Evolutionary conservation across 2,888 invertebrate species (phyloP), one percentile per base, ranked within the genome.

Genomic region (Heliconius hortense): DNA sequence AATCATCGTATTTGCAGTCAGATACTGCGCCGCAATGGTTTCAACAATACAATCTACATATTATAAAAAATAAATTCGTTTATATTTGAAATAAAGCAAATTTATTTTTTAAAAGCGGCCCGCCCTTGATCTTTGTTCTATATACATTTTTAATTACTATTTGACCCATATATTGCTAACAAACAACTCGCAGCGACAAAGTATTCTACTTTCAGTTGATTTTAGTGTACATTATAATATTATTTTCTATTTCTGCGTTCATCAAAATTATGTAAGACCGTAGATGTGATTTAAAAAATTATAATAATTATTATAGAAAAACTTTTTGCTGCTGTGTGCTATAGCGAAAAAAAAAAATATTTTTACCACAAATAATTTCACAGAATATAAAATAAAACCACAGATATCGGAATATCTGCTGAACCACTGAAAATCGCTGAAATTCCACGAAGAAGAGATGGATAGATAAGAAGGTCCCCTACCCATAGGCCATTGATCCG

Each of bases 61-160:
- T 10, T 11, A 64, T 64, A 11, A 24, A 24, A n/a, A 24, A 64
- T 39, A 10, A 64, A 11, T 35, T 39, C 11, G 15, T n/a, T 64
- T 39, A 2, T 21, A 24, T 66, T 66, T 66, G 39, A 66, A 69
- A 56, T n/a, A 53, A 35, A 69, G 24, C 5, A 13, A 35, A 69
- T 31, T 31, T 53, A 56, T 56, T 24, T 69, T 53, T 69, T 35
- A 69, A 69, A 56, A 56, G 15, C 69, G 18, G 7, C 35, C 56
- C 69, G 69, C 28, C 56, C 53, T 69, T 69, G 69, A 69, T 56
- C 69, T 69, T 69, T 69, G 56, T 69, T 56, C 31, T 56, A 69
- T 35, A 69, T 69, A 31, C 53, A 69, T 69, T 69, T 69, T 69
- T 56, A 69, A 69, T 69, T 69, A 69, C 69, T 56, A 56, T 69